Percentiles rank a stretch among this genome's conserved stretches.
These are phyloP conservation scores for Donacobius atricapilla DNA, from an alignment of 2,113 vertebrate genomes.

Conservation along the genomic window DNA sequence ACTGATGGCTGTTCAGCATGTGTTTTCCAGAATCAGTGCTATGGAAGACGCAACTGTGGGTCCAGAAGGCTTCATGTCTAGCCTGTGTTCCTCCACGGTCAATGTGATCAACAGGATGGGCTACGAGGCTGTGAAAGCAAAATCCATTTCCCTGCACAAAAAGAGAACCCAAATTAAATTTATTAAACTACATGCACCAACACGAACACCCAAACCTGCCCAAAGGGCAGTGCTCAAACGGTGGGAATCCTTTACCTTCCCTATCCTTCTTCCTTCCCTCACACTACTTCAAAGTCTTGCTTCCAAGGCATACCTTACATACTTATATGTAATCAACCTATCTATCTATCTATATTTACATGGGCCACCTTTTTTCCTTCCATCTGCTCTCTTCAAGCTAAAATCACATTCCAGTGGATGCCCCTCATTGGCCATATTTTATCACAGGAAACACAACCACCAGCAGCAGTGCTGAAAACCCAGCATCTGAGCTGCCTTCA, in stretches of 20 bases:
- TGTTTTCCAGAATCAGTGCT: constrained; percentile 48
- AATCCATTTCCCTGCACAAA: constrained; percentile 60
- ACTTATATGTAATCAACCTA: not conserved
- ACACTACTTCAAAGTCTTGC: not conserved
- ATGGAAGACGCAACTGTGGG: constrained; percentile 57
- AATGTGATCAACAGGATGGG: constrained; percentile 38
- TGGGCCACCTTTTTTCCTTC: not conserved
- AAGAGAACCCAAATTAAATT: not conserved
- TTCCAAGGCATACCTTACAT: not conserved
- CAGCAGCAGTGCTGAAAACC: not conserved
- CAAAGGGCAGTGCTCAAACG: rapidly evolving
- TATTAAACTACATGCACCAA: not conserved
- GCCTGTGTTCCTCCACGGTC: constrained; percentile 52
- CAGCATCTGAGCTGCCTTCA: not conserved
- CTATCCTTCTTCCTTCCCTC: not conserved
- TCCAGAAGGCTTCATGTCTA: constrained; percentile 48
- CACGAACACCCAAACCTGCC: not conserved
- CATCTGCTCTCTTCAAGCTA: not conserved
- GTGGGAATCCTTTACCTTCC: not conserved
- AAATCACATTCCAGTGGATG: not conserved
- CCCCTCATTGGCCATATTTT: not conserved
- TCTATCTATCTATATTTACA: not conserved
- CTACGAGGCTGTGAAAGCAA: constrained; percentile 53
- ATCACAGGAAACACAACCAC: not conserved
- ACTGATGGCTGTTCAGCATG: not conserved